Evolutionary conservation across 2,888 invertebrate genomes (phyloP).

Genomic region (Himalopsyche japonica): DNA sequence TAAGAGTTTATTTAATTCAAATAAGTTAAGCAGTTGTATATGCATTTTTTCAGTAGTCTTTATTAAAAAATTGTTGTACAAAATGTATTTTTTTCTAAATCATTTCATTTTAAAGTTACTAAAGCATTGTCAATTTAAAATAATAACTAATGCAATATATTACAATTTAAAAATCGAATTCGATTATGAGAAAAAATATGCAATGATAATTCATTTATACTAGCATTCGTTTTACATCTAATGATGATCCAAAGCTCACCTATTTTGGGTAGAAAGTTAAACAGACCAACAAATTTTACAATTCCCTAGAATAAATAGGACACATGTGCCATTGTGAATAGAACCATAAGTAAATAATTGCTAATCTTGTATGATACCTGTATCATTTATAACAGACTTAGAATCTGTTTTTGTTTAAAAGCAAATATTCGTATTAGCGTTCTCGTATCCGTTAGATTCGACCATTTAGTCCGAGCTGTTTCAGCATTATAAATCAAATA

Average conservation of each 20-base stretch:
- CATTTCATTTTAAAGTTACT: no score
- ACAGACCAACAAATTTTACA: background rate
- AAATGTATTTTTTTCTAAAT: no score
- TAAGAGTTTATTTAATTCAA: background rate
- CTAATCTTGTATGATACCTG: background rate
- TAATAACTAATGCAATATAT: no score
- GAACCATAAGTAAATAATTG: background rate
- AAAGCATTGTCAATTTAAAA: no score
- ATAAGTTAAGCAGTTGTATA: no score
- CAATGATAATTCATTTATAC: no score
- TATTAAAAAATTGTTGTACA: no score
- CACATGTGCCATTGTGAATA: background rate
- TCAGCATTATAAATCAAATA: background rate
- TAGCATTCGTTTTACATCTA: no score
- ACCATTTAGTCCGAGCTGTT: background rate
- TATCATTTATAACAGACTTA: background rate
- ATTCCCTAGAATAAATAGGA: background rate
- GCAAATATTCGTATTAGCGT: background rate
- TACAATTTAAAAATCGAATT: no score
- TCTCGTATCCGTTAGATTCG: background rate
- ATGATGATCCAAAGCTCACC: background rate
- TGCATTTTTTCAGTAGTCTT: no score
- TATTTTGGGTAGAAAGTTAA: background rate
- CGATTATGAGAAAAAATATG: no score
- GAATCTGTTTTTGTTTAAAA: background rate